Conservation (phyloP, 2,888 invertebrate genomes). For the Rhagonycha fulva region DNA sequence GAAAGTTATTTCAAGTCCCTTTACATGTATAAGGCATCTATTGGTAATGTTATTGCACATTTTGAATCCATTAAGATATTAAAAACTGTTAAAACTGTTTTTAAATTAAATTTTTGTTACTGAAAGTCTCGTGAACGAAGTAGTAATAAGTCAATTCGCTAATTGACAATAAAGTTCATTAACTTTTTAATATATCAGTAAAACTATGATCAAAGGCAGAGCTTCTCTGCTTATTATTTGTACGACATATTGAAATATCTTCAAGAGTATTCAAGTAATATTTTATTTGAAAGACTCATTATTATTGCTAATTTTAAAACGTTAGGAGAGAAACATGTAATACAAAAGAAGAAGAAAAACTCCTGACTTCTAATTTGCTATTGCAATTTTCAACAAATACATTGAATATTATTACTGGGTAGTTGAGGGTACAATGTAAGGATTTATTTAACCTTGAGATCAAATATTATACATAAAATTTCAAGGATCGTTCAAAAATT, state of each 20-base stretch:
- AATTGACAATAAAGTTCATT: neutral
- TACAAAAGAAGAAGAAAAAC: neutral
- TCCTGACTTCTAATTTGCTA: neutral
- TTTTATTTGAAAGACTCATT: neutral
- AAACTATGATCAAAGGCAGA: no score
- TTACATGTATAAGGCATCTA: neutral
- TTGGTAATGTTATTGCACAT: constrained; percentile 2
- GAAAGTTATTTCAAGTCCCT: constrained; percentile 7
- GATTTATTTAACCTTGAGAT: no score
- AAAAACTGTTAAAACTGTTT: constrained; percentile 9
- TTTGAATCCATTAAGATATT: constrained; percentile 15
- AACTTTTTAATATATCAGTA: neutral
- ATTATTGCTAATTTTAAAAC: neutral
- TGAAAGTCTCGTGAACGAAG: neutral
- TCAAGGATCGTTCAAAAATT: no score
- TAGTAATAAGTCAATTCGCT: neutral
- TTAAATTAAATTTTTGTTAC: neutral
- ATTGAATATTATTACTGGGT: no score
- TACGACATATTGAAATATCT: no score
- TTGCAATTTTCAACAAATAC: neutral
- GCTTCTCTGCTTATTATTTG: no score
- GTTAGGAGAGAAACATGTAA: neutral
- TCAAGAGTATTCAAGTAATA: no score
- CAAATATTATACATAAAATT: no score
- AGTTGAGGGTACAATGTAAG: no score